A percentile compares a stretch with the other conserved stretches of the same genome.
Evolutionary conservation across 2,888 invertebrate genomes (phyloP).

Genomic region (Tipula confusa): DNA sequence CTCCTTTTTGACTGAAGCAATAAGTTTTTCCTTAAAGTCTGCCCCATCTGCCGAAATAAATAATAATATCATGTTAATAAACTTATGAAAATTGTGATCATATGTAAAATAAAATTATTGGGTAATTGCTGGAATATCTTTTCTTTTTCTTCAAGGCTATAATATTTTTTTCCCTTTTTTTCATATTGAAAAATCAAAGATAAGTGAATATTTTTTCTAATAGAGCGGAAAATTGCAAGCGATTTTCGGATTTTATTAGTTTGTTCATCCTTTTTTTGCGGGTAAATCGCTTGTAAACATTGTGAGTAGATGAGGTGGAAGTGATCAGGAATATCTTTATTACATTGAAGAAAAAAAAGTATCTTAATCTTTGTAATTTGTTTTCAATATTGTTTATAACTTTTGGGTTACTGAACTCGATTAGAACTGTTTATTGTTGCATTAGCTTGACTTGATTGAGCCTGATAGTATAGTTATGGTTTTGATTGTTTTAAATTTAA

Average conservation of each 20-base stretch:
- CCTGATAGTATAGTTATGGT: too few relatives aligned
- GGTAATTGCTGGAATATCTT: background rate
- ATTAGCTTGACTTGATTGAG: too few relatives aligned
- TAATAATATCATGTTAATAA: background rate
- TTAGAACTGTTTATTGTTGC: too few relatives aligned
- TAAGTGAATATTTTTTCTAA: background rate
- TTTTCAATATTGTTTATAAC: background rate
- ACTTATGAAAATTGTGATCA: background rate
- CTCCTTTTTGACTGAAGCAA: slow-evolving; percentile 80
- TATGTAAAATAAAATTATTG: background rate
- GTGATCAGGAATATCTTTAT: background rate
- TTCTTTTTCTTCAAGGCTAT: background rate
- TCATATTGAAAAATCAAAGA: background rate
- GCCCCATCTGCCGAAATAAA: slow-evolving; percentile 45
- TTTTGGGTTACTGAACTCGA: background rate
- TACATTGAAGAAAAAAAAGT: background rate
- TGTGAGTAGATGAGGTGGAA: background rate
- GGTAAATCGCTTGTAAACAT: background rate
- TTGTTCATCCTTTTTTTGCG: background rate
- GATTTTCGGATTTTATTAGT: background rate
- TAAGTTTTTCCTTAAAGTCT: slow-evolving; percentile 71
- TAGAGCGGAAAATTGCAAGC: background rate
- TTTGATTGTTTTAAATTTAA: too few relatives aligned
- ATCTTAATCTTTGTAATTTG: background rate
- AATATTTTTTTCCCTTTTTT: background rate